Evolutionary conservation across 2,113 vertebrate genomes (phyloP).

Genomic region (Grammomys surdaster): DNA sequence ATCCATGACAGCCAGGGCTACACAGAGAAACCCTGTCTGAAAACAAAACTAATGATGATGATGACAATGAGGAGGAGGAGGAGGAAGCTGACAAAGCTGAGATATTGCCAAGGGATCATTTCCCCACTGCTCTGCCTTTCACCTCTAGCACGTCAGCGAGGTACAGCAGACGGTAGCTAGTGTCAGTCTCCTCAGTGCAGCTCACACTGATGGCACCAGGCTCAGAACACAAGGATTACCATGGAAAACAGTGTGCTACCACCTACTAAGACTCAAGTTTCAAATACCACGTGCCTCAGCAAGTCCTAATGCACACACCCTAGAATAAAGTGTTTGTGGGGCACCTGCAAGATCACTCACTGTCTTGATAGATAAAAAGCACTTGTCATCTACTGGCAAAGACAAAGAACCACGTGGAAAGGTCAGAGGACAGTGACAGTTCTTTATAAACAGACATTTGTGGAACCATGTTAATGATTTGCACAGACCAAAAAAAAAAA

Average conservation of each 20-base stretch:
- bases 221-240: constrained; percentile 21
- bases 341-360: not conserved
- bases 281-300: not conserved
- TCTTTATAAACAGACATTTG: not conserved
- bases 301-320: not conserved
- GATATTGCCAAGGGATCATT: not conserved
- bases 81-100: not conserved
- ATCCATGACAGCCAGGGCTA: no score
- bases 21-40: no score
- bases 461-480: constrained; percentile 8
- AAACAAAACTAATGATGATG: no score
- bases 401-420: not conserved
- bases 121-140: constrained; percentile 7
- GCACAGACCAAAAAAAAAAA: not conserved
- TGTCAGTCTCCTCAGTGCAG: not conserved
- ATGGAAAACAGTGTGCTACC: constrained; percentile 1
- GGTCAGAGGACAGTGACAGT: not conserved
- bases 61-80: no score
- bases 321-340: not conserved
- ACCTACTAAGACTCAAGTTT: not conserved
- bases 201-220: not conserved
- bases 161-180: not conserved
- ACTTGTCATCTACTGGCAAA: not conserved
- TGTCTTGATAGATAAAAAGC: not conserved
- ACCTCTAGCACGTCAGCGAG: not conserved